These are phyloP conservation scores for Scaptomyza montana DNA, from an alignment of 1,140 invertebrate genomes.

Conservation along the genomic window DNA sequence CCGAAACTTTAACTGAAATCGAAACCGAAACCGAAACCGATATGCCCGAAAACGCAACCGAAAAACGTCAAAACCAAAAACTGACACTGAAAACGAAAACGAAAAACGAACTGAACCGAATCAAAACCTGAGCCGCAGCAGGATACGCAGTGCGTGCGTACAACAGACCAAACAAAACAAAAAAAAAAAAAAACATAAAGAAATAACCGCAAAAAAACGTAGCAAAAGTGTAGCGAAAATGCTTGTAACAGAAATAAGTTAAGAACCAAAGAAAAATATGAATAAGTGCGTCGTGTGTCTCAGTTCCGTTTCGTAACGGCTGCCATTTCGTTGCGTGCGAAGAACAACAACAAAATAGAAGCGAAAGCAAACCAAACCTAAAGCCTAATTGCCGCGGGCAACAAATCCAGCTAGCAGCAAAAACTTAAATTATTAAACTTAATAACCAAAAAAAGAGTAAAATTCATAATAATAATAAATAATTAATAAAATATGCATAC, in stretches of 20 bases:
- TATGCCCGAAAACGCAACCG: constrained; percentile 19
- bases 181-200: not conserved
- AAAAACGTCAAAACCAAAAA: constrained; percentile 15
- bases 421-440: not conserved
- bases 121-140: constrained; percentile 22
- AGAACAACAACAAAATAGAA: constrained; percentile 40
- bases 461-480: constrained; percentile 2
- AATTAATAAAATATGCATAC: not conserved
- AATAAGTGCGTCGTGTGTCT: constrained; percentile 51
- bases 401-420: constrained; percentile 32
- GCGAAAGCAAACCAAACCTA: constrained; percentile 47
- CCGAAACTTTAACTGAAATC: constrained; percentile 37
- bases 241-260: not conserved
- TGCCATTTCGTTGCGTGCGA: constrained; percentile 59
- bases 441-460: not conserved
- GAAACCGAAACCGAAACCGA: constrained; percentile 39
- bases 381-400: constrained; percentile 53
- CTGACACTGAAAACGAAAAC: not conserved
- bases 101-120: constrained; percentile 1
- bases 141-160: too few relatives aligned
- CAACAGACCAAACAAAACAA: not conserved
- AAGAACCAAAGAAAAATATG: not conserved
- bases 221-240: not conserved
- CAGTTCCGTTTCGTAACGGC: constrained; percentile 47
- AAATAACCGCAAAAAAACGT: not conserved